These are phyloP conservation scores for Peromyscus maniculatus DNA, from an alignment of 2,113 vertebrate species.

Conservation along the genomic window DNA sequence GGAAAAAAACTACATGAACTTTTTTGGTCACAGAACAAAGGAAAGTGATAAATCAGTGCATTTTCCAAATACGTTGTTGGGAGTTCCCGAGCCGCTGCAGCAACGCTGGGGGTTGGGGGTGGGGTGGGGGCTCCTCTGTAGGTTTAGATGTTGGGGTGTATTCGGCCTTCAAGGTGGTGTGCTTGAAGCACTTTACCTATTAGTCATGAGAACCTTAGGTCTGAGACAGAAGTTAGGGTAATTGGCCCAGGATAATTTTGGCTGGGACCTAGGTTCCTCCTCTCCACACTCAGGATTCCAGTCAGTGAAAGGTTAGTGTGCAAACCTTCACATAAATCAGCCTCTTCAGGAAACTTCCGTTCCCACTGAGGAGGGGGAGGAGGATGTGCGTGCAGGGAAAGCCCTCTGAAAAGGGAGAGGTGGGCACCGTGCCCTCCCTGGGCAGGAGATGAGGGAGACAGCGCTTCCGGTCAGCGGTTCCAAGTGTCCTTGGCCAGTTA, in stretches of 20 bases:
- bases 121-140: no score
- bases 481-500: not conserved
- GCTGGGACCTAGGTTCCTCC: not conserved
- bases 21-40: not conserved
- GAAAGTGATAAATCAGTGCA: not conserved
- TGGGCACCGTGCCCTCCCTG: accelerated
- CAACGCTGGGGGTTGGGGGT: not conserved
- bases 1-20: not conserved
- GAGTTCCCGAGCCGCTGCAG: no score
- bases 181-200: no score
- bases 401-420: not conserved
- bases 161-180: no score
- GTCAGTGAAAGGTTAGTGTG: not conserved
- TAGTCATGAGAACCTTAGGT: not conserved
- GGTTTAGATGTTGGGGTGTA: not conserved
- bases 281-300: not conserved
- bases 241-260: not conserved
- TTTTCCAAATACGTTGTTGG: not conserved
- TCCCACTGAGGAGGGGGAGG: not conserved
- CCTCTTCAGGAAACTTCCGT: not conserved
- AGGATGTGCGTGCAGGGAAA: no score
- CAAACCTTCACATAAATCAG: no score
- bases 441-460: not conserved
- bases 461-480: not conserved
- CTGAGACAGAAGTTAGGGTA: not conserved